phyloP scores from a whole-genome alignment of 2,797 vertebrate genomes.

The Selene dorsalis region DNA sequence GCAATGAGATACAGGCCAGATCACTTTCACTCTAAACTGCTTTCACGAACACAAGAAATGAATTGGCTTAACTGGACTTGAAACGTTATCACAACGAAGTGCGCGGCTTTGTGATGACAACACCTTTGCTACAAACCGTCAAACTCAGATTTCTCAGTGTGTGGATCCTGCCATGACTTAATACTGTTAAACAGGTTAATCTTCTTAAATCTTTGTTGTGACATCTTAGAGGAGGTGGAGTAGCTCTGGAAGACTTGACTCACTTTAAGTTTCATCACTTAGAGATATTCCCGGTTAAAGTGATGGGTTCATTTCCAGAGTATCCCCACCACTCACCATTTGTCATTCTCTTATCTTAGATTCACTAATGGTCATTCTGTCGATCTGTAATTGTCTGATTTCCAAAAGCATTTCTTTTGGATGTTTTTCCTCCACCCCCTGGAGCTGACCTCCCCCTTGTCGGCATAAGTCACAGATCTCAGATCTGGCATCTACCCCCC shows the following conservation, averaged over 20 bases:
- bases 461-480: constrained; percentile 62
- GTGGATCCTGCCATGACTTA: constrained; percentile 12
- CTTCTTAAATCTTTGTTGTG: constrained; percentile 31
- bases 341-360: constrained; percentile 63
- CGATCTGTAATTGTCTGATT: constrained; percentile 43
- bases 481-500: constrained; percentile 43
- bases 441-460: constrained; percentile 47
- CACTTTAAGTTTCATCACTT: constrained; percentile 9
- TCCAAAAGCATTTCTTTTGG: constrained; percentile 70
- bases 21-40: constrained; percentile 33
- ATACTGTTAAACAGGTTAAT: constrained; percentile 17
- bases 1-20: constrained; percentile 29
- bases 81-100: constrained; percentile 17
- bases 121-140: constrained; percentile 17
- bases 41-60: constrained; percentile 26
- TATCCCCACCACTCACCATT: constrained; percentile 32
- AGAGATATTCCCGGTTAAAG: constrained; percentile 12
- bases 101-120: constrained; percentile 20
- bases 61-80: constrained; percentile 11
- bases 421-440: constrained; percentile 38
- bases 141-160: constrained; percentile 18
- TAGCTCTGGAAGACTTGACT: constrained; percentile 35
- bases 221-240: constrained; percentile 11
- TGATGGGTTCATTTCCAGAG: constrained; percentile 27
- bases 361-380: constrained; percentile 49